These are phyloP conservation scores for Malurus splendens DNA, from an alignment of 2,797 vertebrate species.

Conservation along the genomic window DNA sequence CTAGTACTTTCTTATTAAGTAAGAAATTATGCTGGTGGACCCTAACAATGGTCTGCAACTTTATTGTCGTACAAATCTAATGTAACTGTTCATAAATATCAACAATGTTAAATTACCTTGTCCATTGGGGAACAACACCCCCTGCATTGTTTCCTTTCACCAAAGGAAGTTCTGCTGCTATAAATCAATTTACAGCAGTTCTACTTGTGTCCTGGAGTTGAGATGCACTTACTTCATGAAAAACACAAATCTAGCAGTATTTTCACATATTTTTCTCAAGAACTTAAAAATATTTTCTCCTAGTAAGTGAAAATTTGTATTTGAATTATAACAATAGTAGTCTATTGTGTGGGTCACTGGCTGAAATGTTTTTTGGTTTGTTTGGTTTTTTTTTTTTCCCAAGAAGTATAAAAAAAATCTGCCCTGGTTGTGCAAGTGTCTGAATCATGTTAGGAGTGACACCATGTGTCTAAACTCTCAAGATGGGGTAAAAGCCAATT, in stretches of 20 bases:
- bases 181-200: neutral
- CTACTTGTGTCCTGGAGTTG: neutral
- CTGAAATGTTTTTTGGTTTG: neutral
- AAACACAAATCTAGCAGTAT: neutral
- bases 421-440: neutral
- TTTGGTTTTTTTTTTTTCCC: neutral
- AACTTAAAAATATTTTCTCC: neutral
- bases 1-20: neutral
- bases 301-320: neutral
- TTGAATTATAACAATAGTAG: neutral
- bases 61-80: neutral
- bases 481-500: neutral
- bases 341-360: neutral
- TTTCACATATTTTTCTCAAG: neutral
- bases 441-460: neutral
- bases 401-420: neutral
- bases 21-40: neutral
- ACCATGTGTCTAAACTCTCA: neutral
- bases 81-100: neutral
- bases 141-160: accelerated
- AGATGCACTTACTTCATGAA: neutral
- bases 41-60: neutral
- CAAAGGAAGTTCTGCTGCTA: neutral
- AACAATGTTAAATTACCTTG: neutral
- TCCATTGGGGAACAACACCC: accelerated